These are phyloP conservation scores for Melanotaenia boesemani DNA, from an alignment of 2,797 vertebrate genomes.

Conservation along the genomic window DNA sequence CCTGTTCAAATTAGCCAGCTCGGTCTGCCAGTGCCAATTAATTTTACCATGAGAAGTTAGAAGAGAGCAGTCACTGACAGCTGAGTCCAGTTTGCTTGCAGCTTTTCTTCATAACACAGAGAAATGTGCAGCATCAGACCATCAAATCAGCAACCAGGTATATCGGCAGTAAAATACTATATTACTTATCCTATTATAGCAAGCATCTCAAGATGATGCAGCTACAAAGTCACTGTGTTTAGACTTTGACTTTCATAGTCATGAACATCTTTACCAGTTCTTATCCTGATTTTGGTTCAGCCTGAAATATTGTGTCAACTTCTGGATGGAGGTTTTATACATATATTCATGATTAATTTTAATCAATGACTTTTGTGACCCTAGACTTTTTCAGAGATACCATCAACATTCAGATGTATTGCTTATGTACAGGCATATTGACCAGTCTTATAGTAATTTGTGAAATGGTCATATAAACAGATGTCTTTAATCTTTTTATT, in stretches of 20 bases:
- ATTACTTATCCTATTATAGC: neutral
- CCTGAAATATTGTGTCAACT: no score
- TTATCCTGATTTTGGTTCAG: no score
- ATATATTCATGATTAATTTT: no score
- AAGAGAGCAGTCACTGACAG: slow-evolving; percentile 35
- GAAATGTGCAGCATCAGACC: slow-evolving; percentile 7
- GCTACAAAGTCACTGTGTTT: neutral
- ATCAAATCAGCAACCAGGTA: slow-evolving; percentile 7
- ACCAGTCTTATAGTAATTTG: no score
- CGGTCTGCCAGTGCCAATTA: slow-evolving; percentile 61
- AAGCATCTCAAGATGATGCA: neutral
- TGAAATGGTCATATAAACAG: no score
- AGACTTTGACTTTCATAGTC: neutral
- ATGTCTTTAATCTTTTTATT: no score
- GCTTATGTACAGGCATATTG: no score
- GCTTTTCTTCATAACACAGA: neutral
- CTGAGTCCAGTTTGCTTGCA: neutral
- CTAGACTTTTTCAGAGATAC: no score
- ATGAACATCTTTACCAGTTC: no score
- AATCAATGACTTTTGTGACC: no score
- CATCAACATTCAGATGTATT: no score
- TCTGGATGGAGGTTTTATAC: no score
- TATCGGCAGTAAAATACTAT: neutral
- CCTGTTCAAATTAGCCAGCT: slow-evolving; percentile 56
- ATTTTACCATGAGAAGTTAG: slow-evolving; percentile 38